Base-by-base conservation (phyloP, 2,113 vertebrate species). In the Gymnorhina tibicen region DNA sequence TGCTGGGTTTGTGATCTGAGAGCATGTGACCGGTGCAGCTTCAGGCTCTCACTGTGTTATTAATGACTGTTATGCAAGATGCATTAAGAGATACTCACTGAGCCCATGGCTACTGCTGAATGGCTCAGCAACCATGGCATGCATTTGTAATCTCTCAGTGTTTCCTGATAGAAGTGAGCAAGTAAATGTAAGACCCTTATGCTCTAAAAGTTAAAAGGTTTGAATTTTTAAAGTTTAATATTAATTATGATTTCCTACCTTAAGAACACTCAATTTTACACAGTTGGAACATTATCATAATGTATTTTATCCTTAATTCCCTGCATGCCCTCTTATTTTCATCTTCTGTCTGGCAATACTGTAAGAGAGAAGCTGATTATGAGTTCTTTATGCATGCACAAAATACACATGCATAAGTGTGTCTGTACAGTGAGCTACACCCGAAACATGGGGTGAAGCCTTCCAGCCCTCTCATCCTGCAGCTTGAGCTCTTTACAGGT, bases 1-100 rank as follows among this genome's bases (percentile, higher is more conserved):
- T 75, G 32, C 15, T 87, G 33, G 37, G 6, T 96, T 91, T 91
- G 49, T 76, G 77, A 91, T 79, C 28, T 78, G 62, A 85, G 52
- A 91, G 32, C 85, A 73, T 39, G 18, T 55, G 73, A 72, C 56
- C 72, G 35, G 73, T 56, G 52, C 85, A 44, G 87, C 80, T 91
- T 75, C 91, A 72, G 94, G 94, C 93, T 89, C 69, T 66, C 10
- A 1, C 62, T 87, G 76, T 87, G 72, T 67, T 92, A 70, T 67
- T 92, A 86, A 86, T 73, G 85, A 55, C 58, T 62, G 78, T 92
- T 96, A 89, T 41, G 69, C 95, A 95, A 93, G 95, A 91, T 78
- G 83, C 73, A 85, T 68, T 72, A 89, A 63, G 66, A 92, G 86
- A 93, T 64, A 87, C 19, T 81, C 60, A n/a, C 87, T 33, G 41